Base-by-base conservation (phyloP, 2,888 invertebrate genomes). In the Drosophila meridiana region DNA sequence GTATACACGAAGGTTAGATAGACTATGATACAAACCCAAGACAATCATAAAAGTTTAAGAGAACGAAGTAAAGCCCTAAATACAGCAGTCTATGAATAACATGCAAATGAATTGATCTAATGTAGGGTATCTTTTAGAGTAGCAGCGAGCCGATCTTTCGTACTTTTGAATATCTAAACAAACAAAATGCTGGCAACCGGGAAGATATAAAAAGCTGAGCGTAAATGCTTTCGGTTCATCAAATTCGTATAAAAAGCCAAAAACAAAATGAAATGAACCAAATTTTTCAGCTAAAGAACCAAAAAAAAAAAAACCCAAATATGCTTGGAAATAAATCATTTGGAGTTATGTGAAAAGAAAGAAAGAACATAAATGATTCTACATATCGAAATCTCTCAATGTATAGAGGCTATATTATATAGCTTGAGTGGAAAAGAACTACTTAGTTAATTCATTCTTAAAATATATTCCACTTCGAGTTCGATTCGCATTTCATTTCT, bases 191-290 rank as follows among this genome's bases (percentile, higher is more conserved):
- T 78, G 81, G 64, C 81, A 77, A 63, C 66, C 69, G 67, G n/a
- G 58, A 48, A 75, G 78, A 77, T 80, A 64, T 80, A 69, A 82
- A 83, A 75, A 56, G 9, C 56, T 48, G 60, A 64, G 61, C 47
- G 60, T 52, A 56, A 68, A 28, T 28, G 43, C 34, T 14, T 14
- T 32, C 26, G 36, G 38, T 48, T 38, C 42, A 43, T 38, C 52
- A 58, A 11, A 58, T 20, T 6, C 14, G 5, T 20, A 43, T 52
- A 38, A 26, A 63, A 30, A 50, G 36, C 50, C 28, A n/a, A 43
- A 42, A 26, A 7, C 0, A 52, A 20, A 34, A 32, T 2, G n/a
- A 34, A 52, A 11, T 36, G 6, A n/a, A 40, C 50, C 11, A 30
- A 26, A 32, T 26, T 58, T 26, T 38, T 6, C 6, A 26, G 58